Evolutionary conservation across 2,797 vertebrate species (phyloP), one percentile per base, ranked within the genome.

Genomic region (Falco columbarius): DNA sequence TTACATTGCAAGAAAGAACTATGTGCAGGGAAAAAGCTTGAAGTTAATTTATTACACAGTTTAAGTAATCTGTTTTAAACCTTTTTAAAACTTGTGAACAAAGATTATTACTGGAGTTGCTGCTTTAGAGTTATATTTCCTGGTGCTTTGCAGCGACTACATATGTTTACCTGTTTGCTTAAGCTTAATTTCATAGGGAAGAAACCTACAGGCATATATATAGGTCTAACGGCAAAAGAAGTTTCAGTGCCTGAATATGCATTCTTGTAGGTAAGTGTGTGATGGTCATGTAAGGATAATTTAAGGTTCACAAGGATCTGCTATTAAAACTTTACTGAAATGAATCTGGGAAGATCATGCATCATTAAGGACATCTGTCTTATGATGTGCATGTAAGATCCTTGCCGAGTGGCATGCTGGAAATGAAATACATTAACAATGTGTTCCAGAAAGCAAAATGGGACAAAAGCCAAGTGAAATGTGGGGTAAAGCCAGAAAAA

Each of bases 321-420:
- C 38, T 93, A 36, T 68, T 95, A 86, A 94, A 96, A 89, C 14
- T 86, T 96, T 76, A 93, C 91, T 92, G 51, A 93, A 95, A 93
- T 68, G 14, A 80, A 47, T 76, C 74, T 87, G 67, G 44, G 90
- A 93, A 84, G 47, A 73, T 94, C 90, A 93, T 94, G 40, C 74
- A 94, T 92, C 86, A 75, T 90, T 96, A 94, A 96, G 59, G 81
- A 94, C 47, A 87, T 72, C 85, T 86, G 81, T 95, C 85, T 49
- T 56, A 82, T 34, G 22, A 4, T 79, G 14, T 72, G 42, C 81
- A 76, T 70, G 22, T 30, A n/a, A 92, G 49, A 92, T 44, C 42
- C 51, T 85, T 92, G 63, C 67, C 5, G 30, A 94, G 58, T 67
- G 47, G 26, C 52, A 70, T 63, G 38, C 34, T 76, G 52, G 51